phyloP scores from a whole-genome alignment of 2,888 invertebrate species.

The Philopedon plagiatum region DNA sequence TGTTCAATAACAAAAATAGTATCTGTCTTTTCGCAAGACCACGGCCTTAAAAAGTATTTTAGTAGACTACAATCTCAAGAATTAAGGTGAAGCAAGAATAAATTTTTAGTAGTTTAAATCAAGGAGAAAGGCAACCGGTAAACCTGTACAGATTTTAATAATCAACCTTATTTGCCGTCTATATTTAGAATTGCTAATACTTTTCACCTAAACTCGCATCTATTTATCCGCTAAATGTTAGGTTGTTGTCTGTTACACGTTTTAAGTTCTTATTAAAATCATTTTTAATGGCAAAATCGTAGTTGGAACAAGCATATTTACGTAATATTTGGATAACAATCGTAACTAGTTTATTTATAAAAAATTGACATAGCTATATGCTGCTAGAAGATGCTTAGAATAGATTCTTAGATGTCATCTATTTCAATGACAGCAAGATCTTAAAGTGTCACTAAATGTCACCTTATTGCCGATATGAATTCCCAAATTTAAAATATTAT shows the following conservation, averaged over 20 bases:
- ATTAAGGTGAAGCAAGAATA: neutral
- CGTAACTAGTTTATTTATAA: neutral
- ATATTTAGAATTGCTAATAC: slow-evolving; percentile 16
- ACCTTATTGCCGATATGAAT: too few species aligned
- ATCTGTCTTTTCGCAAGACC: too few species aligned
- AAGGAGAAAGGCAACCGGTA: slow-evolving; percentile 15
- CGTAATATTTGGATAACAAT: neutral
- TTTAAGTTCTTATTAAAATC: slow-evolving; percentile 11
- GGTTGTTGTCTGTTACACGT: neutral
- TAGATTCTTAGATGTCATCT: too few species aligned
- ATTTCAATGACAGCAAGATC: too few species aligned
- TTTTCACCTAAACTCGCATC: slow-evolving; percentile 5
- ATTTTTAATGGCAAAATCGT: neutral
- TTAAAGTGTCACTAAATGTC: too few species aligned
- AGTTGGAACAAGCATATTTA: neutral
- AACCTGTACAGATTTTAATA: slow-evolving; percentile 19
- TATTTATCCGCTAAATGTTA: slow-evolving; percentile 15
- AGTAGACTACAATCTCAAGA: neutral
- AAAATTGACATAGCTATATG: too few species aligned
- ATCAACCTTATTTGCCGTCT: slow-evolving; percentile 12
- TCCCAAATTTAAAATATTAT: too few species aligned
- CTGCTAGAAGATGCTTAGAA: too few species aligned
- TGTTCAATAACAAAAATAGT: too few species aligned
- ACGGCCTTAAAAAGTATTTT: too few species aligned
- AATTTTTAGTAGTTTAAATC: neutral